phyloP scores from a whole-genome alignment of 2,113 vertebrate species.

The Cathartes aura region DNA sequence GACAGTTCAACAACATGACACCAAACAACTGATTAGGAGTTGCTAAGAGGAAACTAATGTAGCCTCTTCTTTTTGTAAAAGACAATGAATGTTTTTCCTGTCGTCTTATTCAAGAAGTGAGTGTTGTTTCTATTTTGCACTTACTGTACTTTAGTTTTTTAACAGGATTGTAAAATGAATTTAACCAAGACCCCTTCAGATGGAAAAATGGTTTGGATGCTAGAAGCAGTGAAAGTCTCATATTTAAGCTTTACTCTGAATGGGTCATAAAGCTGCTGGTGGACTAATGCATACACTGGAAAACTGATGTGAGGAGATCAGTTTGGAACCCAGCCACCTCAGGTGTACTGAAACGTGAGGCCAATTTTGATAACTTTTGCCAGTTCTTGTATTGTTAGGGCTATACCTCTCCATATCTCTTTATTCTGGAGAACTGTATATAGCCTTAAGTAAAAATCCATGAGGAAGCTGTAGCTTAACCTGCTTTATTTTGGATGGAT shows the following conservation, averaged over 20 bases:
- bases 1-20: background rate
- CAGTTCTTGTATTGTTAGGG: background rate
- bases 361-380: background rate
- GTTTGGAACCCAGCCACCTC: background rate
- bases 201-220: background rate
- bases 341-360: too few species aligned
- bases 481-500: background rate
- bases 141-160: background rate
- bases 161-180: background rate
- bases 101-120: background rate
- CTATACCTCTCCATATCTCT: background rate
- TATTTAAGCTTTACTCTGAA: background rate
- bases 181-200: background rate
- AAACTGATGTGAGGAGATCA: background rate
- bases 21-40: background rate
- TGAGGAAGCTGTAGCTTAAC: background rate
- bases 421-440: background rate
- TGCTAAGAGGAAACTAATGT: background rate
- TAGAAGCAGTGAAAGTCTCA: background rate
- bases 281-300: rapidly evolving
- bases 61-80: background rate
- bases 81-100: background rate
- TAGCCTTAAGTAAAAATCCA: background rate
- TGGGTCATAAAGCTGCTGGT: background rate
- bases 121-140: background rate